Percentiles rank a stretch among this genome's conserved stretches.
phyloP scores from a whole-genome alignment of 2,797 vertebrate genomes.

The Squalus acanthias region DNA sequence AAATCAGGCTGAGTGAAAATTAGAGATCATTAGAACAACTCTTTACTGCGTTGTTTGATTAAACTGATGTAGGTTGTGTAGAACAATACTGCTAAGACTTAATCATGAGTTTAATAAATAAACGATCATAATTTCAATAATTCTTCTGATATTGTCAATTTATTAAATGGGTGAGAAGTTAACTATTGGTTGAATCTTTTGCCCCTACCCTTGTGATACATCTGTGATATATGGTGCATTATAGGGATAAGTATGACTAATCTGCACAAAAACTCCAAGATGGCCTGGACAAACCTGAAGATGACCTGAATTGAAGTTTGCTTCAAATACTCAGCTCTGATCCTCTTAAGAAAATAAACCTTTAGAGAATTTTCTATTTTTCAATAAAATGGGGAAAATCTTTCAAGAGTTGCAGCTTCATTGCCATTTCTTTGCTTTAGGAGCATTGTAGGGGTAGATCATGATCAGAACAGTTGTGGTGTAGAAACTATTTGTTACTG shows the following conservation, averaged over 20 bases:
- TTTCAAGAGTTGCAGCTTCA: not conserved
- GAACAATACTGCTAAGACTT: not conserved
- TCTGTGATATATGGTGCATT: not conserved
- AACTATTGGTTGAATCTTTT: not conserved
- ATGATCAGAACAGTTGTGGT: not conserved
- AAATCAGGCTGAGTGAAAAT: not conserved
- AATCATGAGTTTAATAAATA: conserved; percentile 12
- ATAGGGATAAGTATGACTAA: not conserved
- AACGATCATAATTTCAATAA: not conserved
- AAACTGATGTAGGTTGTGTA: not conserved
- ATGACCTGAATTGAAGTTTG: not conserved
- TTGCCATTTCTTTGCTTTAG: not conserved
- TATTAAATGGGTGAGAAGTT: conserved; percentile 7
- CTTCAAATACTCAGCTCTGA: not conserved
- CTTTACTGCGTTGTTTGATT: not conserved
- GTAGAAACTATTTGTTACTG: not conserved
- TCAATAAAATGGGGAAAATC: not conserved
- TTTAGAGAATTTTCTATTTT: not conserved
- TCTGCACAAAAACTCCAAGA: not conserved
- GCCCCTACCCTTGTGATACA: not conserved
- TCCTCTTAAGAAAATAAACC: not conserved
- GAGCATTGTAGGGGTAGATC: not conserved
- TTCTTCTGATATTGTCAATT: not conserved
- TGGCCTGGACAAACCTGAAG: not conserved
- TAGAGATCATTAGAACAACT: not conserved